Base-by-base conservation (phyloP, 2,113 vertebrate genomes). In the Pelobates fuscus region DNA sequence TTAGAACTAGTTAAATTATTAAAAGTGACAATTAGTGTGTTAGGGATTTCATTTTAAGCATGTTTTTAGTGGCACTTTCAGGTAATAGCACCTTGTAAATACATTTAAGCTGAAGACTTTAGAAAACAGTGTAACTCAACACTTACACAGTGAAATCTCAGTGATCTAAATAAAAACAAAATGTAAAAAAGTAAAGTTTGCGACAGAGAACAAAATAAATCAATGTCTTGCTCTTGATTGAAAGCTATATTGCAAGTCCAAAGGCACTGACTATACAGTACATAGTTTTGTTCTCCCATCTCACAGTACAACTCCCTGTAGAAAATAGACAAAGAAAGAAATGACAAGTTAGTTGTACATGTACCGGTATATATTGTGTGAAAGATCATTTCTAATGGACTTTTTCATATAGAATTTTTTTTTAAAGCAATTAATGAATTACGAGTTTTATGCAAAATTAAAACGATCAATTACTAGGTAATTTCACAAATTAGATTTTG, bases 261-360 rank as follows among this genome's bases (percentile, higher is more conserved):
- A 95, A 98, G 82, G 96, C 89, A 70, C 83, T 96, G 86, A 97
- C 91, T 1, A 95, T 94, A 83, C 96, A 98, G 85, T 95, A 96
- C 92, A 96, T 93, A 61, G 92, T 94, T 85, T 96, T 94, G 78
- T 98, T 99, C 83, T 98, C 95, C 95, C 95, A 95, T 84, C 90
- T 92, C 79, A 97, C 94, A 0, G 93, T 92, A 82, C 95, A 96
- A 86, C 92, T 95, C 80, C 95, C 97, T 99, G 86, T 0, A 76
- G 65, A 43, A 32, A 70, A 5, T n/a, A 25, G 7, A 63, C 49
- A 3, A 59, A 32, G 23, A 2, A 32, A 32, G n/a, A n/a, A 3
- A 10, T 4, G 15, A 62, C 15, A 37, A 37, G n/a, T n/a, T 2
- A 41, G 7, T 41, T 12, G 14, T 41, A 41, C 14, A 41, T 41